Evolutionary conservation across 2,797 vertebrate species (phyloP).

Genomic region (Uromys caudimaculatus): DNA sequence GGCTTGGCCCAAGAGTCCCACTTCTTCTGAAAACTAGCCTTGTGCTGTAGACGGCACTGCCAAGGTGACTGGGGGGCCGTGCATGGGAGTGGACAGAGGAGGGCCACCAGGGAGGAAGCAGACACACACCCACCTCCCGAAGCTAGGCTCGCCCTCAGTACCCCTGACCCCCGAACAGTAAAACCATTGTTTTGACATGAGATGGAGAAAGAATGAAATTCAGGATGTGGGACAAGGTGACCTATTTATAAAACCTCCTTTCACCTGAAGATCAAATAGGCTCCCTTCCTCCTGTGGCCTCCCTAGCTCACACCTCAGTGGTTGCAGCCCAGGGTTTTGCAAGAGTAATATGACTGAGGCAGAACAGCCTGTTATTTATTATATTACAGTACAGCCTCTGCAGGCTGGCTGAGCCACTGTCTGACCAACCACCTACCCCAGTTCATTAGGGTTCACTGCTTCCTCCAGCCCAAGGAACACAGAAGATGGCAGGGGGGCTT

Average conservation of each 20-base stretch:
- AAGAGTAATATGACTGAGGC: conserved; percentile 21
- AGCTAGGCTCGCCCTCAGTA: neutral
- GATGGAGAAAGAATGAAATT: conserved; percentile 73
- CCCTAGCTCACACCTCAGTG: neutral
- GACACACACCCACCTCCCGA: neutral
- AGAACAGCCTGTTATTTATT: neutral
- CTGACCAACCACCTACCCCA: neutral
- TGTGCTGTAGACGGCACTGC: neutral
- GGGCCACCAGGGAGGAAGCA: neutral
- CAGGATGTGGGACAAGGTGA: conserved; percentile 80
- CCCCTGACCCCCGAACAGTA: conserved; percentile 67
- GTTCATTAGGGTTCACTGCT: neutral
- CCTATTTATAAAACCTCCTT: conserved; percentile 82
- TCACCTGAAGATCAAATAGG: conserved; percentile 80
- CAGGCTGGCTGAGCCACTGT: neutral
- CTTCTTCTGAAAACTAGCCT: neutral
- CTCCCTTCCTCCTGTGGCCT: neutral
- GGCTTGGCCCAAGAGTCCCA: accelerated
- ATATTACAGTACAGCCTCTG: neutral
- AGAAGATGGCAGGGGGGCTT: neutral
- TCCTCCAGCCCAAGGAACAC: neutral
- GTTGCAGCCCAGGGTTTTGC: conserved; percentile 60
- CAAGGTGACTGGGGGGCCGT: neutral
- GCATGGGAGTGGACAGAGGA: neutral
- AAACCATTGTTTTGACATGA: conserved; percentile 75